Evolutionary conservation across 2,113 vertebrate species (phyloP).

Genomic region (Peromyscus californicus): DNA sequence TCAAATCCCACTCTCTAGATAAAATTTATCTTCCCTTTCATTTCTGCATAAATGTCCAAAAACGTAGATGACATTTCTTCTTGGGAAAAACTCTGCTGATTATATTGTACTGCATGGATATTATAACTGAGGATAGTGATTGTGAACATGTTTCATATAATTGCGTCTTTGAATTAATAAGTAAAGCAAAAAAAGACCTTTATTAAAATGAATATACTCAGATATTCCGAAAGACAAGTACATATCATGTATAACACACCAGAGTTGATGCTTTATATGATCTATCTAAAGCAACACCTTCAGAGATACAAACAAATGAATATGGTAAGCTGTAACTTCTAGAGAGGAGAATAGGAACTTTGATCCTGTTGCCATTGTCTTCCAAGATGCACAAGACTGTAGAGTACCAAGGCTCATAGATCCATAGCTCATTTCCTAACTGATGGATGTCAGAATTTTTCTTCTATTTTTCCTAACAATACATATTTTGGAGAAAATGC

Average conservation of each 20-base stretch:
- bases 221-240: neutral
- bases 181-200: neutral
- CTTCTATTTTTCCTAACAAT: neutral
- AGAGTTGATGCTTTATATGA: neutral
- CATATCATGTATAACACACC: neutral
- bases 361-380: neutral
- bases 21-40: neutral
- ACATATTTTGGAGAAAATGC: neutral
- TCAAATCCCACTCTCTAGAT: neutral
- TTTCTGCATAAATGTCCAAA: neutral
- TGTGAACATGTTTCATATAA: slow-evolving; percentile 34
- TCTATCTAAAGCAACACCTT: neutral
- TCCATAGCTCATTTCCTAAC: neutral
- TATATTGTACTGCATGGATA: neutral
- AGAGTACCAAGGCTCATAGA: neutral
- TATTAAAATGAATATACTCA: neutral
- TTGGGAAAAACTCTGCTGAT: neutral
- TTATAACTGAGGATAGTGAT: neutral
- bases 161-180: neutral
- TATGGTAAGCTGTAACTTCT: neutral
- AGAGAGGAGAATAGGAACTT: neutral
- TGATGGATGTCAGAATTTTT: neutral
- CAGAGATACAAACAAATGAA: slow-evolving; percentile 3
- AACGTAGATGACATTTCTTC: neutral
- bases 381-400: neutral